Base-by-base conservation (phyloP, 1,140 invertebrate genomes). In the Mya arenaria region DNA sequence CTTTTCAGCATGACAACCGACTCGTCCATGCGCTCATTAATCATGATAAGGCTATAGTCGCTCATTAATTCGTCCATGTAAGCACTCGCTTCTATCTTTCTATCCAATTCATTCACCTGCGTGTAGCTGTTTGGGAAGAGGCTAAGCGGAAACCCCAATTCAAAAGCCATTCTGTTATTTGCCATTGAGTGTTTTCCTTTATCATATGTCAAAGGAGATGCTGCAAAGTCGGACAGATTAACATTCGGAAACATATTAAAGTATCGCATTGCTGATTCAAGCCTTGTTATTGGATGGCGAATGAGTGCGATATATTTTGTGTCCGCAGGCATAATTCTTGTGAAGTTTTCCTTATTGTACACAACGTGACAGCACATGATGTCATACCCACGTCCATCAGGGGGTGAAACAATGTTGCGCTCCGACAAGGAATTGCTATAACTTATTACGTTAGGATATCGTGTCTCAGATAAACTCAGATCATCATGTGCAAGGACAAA, bases 11-110 rank as follows among this genome's bases (percentile, higher is more conserved):
- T 85, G 36, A 94, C 88, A 30, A 94, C 75, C 5, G 94, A 94
- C 82, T 94, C 93, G 72, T 94, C 93, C 86, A 94, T 92, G 68
- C 92, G 89, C 84, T 94, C 94, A 5, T 93, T 89, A 10, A 94
- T 91, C 92, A 94, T 91, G 17, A 94, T 92, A 6, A 94, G 87
- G 81, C 93, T 89, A 85, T 94, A 94, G n/a, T 83, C 37, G 1
- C 39, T 41, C 6, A 66, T 63, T 10, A 87, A 15, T 48, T 37
- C 28, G 4, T 58, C 13, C 1, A 72, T 55, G 25, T 82, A 87
- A 36, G 56, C 32, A 4, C 73, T 69, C 19, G 30, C 55, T 17
- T 41, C 4, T 36, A 34, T 23, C 23, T 79, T 44, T 30, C 80
- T 80, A 19, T 78, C 68, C 17, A 80, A 30, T 15, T n/a, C n/a